Evolutionary conservation across 2,113 vertebrate genomes (phyloP).

Genomic region (Motacilla alba): DNA sequence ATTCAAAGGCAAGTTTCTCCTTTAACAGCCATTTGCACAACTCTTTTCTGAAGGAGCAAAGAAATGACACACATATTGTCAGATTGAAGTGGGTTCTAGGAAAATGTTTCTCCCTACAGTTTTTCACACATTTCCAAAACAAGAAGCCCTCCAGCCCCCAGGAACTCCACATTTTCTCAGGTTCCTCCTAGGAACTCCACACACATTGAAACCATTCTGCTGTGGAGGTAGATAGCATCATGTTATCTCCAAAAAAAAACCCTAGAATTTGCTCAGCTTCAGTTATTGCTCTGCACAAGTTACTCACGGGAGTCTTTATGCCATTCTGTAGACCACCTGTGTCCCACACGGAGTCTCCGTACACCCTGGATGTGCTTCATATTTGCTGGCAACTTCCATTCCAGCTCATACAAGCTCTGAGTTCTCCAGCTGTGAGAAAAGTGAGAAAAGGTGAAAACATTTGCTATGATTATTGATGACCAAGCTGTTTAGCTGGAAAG

Average conservation of each 20-base stretch:
- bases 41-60: neutral
- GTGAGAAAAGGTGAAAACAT: neutral
- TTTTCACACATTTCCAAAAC: neutral
- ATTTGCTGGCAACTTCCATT: neutral
- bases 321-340: neutral
- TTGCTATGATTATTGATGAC: neutral
- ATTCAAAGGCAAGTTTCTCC: neutral
- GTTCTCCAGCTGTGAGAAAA: neutral
- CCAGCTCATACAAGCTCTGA: neutral
- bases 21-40: neutral
- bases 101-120: neutral
- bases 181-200: neutral
- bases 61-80: neutral
- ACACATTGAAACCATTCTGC: accelerated
- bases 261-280: neutral
- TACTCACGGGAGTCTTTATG: accelerated
- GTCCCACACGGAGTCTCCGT: neutral
- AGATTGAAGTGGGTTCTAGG: neutral
- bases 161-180: neutral
- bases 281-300: neutral
- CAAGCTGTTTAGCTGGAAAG: neutral
- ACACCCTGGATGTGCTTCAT: neutral
- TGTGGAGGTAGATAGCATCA: neutral
- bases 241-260: neutral
- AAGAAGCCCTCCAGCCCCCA: neutral